Percentiles rank a stretch among this genome's conserved stretches.
These are phyloP conservation scores for Alaudala cheleensis DNA, from an alignment of 2,113 vertebrate genomes.

Conservation along the genomic window DNA sequence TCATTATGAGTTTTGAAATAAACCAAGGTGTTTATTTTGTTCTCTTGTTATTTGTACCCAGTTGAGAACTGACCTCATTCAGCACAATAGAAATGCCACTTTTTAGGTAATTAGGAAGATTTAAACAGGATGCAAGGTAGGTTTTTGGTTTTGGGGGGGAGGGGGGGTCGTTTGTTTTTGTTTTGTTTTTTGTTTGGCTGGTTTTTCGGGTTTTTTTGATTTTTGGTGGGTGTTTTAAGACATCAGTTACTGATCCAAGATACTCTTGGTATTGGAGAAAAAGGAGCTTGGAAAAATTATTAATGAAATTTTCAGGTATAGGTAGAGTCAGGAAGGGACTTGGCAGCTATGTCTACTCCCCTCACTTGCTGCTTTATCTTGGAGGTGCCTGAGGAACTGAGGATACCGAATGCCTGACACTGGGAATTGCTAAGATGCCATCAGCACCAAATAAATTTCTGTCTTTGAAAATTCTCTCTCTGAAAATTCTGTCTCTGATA, in stretches of 20 bases:
- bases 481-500: background rate
- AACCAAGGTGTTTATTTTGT: background rate
- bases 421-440: accelerated
- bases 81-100: background rate
- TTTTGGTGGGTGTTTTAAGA: background rate
- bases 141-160: no score
- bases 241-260: background rate
- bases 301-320: background rate
- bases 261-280: background rate
- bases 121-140: background rate
- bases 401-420: background rate
- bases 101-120: background rate
- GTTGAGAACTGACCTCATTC: background rate
- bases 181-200: no score
- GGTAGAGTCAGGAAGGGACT: background rate
- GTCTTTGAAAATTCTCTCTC: background rate
- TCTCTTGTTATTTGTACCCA: background rate
- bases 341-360: background rate
- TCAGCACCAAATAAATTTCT: background rate
- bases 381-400: background rate
- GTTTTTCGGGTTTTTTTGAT: background rate
- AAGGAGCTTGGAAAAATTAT: background rate
- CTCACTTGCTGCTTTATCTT: background rate
- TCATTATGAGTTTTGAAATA: background rate
- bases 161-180: accelerated